These are phyloP conservation scores for Scytalopus superciliaris DNA, from an alignment of 2,113 vertebrate genomes.

Conservation along the genomic window DNA sequence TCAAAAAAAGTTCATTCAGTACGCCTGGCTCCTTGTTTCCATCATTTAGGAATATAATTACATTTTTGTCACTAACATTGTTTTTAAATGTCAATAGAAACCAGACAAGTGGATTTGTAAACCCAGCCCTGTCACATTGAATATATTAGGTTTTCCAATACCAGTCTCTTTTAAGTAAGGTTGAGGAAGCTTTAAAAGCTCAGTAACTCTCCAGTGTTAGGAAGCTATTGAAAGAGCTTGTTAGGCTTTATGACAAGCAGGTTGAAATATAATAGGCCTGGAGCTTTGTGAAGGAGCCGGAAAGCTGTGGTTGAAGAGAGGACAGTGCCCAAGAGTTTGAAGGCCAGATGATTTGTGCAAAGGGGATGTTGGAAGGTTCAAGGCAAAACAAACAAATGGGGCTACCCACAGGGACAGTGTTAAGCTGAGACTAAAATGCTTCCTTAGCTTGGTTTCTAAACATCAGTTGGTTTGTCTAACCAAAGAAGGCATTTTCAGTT, in stretches of 20 bases:
- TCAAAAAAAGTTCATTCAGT: conserved; percentile 65
- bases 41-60: conserved; percentile 63
- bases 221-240: conserved; percentile 43
- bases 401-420: neutral
- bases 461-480: neutral
- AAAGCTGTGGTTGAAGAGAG: neutral
- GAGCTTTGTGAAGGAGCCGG: neutral
- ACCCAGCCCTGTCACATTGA: conserved; percentile 16
- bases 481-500: conserved; percentile 17
- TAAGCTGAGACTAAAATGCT: neutral
- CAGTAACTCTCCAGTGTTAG: conserved; percentile 23
- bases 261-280: conserved; percentile 20
- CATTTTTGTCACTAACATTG: conserved; percentile 62
- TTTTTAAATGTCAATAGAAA: conserved; percentile 68
- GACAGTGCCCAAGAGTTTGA: neutral
- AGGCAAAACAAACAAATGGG: conserved; percentile 27
- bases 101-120: conserved; percentile 50
- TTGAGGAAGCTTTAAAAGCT: conserved; percentile 36
- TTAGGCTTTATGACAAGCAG: conserved; percentile 30
- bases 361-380: conserved; percentile 21
- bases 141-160: conserved; percentile 52
- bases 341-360: conserved; percentile 28
- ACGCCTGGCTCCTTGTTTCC: conserved; percentile 36
- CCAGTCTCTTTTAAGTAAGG: conserved; percentile 13
- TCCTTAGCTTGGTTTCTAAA: conserved; percentile 12